Evolutionary conservation across 2,113 vertebrate species (phyloP).

Genomic region (Alosa alosa): DNA sequence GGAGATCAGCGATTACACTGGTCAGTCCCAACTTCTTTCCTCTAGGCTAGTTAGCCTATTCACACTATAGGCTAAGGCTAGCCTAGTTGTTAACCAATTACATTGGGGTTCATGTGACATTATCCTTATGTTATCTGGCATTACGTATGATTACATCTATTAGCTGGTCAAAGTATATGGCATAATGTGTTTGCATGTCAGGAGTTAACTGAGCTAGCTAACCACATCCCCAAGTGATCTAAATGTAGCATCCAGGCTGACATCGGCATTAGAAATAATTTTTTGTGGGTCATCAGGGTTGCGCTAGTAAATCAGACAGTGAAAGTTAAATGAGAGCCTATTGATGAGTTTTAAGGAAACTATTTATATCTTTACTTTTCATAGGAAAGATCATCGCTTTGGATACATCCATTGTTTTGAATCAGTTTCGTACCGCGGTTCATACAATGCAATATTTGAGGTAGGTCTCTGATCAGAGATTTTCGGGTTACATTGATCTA

Average conservation of each 20-base stretch:
- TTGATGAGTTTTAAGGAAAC: background rate
- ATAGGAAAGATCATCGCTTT: slow-evolving; percentile 72
- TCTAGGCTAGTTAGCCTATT: background rate
- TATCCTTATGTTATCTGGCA: background rate
- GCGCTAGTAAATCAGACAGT: background rate
- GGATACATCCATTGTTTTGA: slow-evolving; percentile 71
- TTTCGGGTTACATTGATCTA: too few species aligned
- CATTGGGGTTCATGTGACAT: background rate
- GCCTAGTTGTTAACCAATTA: background rate
- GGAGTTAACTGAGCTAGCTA: too few species aligned
- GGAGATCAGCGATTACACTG: slow-evolving; percentile 68
- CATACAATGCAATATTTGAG: slow-evolving; percentile 52
- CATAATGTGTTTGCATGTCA: too few species aligned
- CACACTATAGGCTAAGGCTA: background rate
- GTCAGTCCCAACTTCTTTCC: slow-evolving; percentile 39
- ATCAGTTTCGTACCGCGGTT: slow-evolving; percentile 70
- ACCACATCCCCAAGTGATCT: too few species aligned
- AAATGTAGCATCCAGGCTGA: too few species aligned
- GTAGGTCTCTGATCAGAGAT: slow-evolving; percentile 40
- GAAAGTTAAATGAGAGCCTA: background rate
- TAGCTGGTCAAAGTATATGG: too few species aligned
- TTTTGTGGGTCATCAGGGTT: background rate
- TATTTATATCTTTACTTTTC: slow-evolving; percentile 33
- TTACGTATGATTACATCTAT: too few species aligned
- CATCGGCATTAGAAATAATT: too few species aligned